phyloP scores from a whole-genome alignment of 2,888 invertebrate genomes.

The Drosophila austrosaltans region DNA sequence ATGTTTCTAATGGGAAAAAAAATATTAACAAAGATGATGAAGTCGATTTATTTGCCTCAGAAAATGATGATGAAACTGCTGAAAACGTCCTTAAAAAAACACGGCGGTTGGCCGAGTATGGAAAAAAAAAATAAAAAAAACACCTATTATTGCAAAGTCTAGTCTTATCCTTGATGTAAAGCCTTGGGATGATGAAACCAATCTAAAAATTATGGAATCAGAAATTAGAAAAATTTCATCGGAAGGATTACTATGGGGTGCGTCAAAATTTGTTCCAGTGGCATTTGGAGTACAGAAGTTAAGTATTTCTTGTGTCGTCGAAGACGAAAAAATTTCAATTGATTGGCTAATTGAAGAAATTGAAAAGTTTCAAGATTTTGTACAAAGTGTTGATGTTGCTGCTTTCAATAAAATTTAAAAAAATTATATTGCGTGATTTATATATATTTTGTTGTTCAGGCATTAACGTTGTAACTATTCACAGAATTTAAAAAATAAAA shows the following conservation, averaged over 20 bases:
- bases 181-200: constrained; percentile 95
- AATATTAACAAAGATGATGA: constrained; percentile 84
- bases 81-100: constrained; percentile 91
- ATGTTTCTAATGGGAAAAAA: constrained; percentile 28
- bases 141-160: constrained; percentile 95
- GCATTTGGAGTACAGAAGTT: constrained; percentile 97
- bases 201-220: constrained; percentile 93
- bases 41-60: constrained; percentile 92
- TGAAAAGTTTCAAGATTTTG: constrained; percentile 92
- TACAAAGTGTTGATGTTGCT: constrained; percentile 96
- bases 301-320: constrained; percentile 95
- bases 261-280: constrained; percentile 94
- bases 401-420: constrained; percentile 96
- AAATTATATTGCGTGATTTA: background rate
- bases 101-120: constrained; percentile 94
- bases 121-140: constrained; percentile 96
- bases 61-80: constrained; percentile 89
- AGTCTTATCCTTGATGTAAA: constrained; percentile 97
- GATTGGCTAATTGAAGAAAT: constrained; percentile 95
- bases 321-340: constrained; percentile 97
- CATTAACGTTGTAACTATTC: background rate
- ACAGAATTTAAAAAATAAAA: background rate
- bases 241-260: constrained; percentile 97
- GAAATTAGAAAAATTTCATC: constrained; percentile 89
- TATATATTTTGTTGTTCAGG: background rate